These are phyloP conservation scores for Crambe crambe DNA, from an alignment of 37 sponge, comb jelly and placozoan genomes.

Conservation along the genomic window DNA sequence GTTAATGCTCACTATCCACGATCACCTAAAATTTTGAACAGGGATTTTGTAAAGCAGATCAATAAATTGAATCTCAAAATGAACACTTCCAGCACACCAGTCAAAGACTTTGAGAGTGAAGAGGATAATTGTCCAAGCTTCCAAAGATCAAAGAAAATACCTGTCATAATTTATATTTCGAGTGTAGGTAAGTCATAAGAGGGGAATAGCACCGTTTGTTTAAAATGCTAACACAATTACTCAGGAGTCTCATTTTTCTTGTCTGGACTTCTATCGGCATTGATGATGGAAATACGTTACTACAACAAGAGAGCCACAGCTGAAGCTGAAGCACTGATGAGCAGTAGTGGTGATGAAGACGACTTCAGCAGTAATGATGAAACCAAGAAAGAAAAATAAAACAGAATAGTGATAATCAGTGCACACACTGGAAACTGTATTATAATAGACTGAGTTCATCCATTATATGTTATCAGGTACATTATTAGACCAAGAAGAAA, in stretches of 20 bases:
- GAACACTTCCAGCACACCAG: too few relatives aligned
- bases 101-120: too few relatives aligned
- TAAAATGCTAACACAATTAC: too few relatives aligned
- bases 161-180: not conserved
- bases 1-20: conserved; percentile 24
- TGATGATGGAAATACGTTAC: not conserved
- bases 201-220: not conserved
- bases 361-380: not conserved
- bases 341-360: not conserved
- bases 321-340: not conserved
- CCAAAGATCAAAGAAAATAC: not conserved
- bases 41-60: not conserved
- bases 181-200: not conserved
- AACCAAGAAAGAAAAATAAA: not conserved
- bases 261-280: not conserved
- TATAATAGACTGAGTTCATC: too few relatives aligned
- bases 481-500: too few relatives aligned
- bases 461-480: too few relatives aligned
- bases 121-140: too few relatives aligned
- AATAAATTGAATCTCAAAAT: too few relatives aligned
- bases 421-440: too few relatives aligned
- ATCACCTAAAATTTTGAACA: not conserved
- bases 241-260: not conserved
- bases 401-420: too few relatives aligned
- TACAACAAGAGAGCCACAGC: conserved; percentile 15